These are phyloP conservation scores for Piaya cayana DNA, from an alignment of 2,113 vertebrate genomes.

Conservation along the genomic window DNA sequence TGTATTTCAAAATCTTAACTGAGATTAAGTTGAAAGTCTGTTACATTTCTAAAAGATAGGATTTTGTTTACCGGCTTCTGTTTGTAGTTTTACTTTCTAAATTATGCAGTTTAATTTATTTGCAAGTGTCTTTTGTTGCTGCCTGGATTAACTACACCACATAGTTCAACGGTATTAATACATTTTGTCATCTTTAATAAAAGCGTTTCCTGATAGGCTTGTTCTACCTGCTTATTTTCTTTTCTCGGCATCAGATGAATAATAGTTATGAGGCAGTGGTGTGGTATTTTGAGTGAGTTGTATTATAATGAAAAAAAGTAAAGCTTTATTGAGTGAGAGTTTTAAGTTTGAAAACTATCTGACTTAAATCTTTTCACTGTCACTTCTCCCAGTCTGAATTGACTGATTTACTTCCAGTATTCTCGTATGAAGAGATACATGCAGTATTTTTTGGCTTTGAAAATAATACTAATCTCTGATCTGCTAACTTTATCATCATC, in stretches of 20 bases:
- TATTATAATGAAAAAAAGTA: slow-evolving; percentile 22
- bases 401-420: slow-evolving; percentile 39
- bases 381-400: slow-evolving; percentile 36
- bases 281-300: background rate
- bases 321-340: slow-evolving; percentile 43
- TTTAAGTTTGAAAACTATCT: slow-evolving; percentile 28
- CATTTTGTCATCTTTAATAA: slow-evolving; percentile 72
- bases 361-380: background rate
- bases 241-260: background rate
- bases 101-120: slow-evolving; percentile 59
- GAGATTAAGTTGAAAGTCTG: slow-evolving; percentile 38
- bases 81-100: slow-evolving; percentile 52
- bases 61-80: slow-evolving; percentile 35
- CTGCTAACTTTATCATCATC: slow-evolving; percentile 25
- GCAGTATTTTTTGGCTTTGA: background rate
- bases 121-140: slow-evolving; percentile 40
- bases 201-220: slow-evolving; percentile 46
- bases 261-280: background rate
- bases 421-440: slow-evolving; percentile 24
- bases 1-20: slow-evolving; percentile 45
- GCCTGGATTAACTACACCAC: background rate
- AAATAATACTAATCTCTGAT: background rate
- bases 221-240: slow-evolving; percentile 38
- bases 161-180: slow-evolving; percentile 9
- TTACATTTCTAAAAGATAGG: slow-evolving; percentile 43